A percentile compares a stretch with the other conserved stretches of the same genome.
These are phyloP conservation scores for Lota lota DNA, from an alignment of 2,113 vertebrate genomes.

Conservation along the genomic window DNA sequence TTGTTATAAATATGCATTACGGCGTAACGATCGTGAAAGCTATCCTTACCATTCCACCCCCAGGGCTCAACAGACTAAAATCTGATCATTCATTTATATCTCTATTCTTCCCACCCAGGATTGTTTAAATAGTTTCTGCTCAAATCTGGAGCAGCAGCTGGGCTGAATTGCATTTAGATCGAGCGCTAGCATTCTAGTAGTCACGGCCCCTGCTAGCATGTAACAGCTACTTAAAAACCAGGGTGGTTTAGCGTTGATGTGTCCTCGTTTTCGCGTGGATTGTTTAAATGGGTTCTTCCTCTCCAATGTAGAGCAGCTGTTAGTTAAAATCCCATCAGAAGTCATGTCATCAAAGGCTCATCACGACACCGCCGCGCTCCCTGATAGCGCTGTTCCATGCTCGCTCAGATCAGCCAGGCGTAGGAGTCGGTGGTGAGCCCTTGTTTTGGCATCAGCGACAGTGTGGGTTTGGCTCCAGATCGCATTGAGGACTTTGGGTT, in stretches of 20 bases:
- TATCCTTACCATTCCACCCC: conserved; percentile 41
- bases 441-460: conserved; percentile 3
- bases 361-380: no score
- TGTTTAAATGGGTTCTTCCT: no score
- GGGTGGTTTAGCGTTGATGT: no score
- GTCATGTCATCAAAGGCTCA: no score
- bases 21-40: conserved; percentile 39
- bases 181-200: neutral
- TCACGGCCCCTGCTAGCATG: neutral
- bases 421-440: neutral
- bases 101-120: conserved; percentile 17
- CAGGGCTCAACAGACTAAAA: conserved; percentile 44
- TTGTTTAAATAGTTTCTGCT: conserved; percentile 39
- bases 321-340: no score
- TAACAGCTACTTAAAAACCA: conserved; percentile 4
- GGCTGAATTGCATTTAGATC: neutral
- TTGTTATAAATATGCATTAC: conserved; percentile 57
- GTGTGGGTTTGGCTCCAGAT: conserved; percentile 22
- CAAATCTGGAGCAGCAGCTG: neutral
- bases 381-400: no score
- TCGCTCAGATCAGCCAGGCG: no score
- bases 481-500: no score
- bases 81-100: conserved; percentile 38
- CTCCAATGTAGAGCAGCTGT: no score
- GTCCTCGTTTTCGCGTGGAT: no score